phyloP scores from a whole-genome alignment of 2,888 invertebrate genomes.

The Kryphioiulus occultus region DNA sequence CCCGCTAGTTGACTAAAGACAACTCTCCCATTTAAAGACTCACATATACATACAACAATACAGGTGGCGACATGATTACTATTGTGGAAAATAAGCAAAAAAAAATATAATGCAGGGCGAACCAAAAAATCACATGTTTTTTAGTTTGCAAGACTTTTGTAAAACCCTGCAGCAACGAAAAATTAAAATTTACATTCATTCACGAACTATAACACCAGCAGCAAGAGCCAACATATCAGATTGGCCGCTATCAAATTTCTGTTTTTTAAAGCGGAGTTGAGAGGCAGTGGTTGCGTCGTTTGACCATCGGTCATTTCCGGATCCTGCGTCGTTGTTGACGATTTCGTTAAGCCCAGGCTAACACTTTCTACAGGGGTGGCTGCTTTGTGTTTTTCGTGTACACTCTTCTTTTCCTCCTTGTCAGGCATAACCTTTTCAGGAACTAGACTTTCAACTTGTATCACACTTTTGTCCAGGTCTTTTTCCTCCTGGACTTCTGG shows the following conservation, averaged over 20 bases:
- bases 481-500: slow-evolving; percentile 21
- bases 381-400: not conserved
- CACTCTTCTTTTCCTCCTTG: not conserved
- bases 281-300: not conserved
- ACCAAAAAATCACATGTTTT: not conserved
- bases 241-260: not conserved
- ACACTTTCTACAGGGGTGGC: not conserved
- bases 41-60: not conserved
- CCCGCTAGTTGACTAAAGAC: too few relatives aligned
- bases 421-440: not conserved
- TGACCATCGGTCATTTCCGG: not conserved
- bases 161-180: too few relatives aligned
- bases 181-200: not conserved
- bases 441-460: too few relatives aligned
- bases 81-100: not conserved
- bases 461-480: slow-evolving; percentile 2
- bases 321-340: not conserved
- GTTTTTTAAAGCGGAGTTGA: not conserved
- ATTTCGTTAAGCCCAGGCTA: not conserved
- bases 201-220: not conserved
- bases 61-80: too few relatives aligned
- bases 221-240: not conserved
- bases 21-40: not conserved
- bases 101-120: not conserved
- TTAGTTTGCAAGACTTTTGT: not conserved